phyloP scores from a whole-genome alignment of 2,888 invertebrate genomes.

The Zele albiditarsus region DNA sequence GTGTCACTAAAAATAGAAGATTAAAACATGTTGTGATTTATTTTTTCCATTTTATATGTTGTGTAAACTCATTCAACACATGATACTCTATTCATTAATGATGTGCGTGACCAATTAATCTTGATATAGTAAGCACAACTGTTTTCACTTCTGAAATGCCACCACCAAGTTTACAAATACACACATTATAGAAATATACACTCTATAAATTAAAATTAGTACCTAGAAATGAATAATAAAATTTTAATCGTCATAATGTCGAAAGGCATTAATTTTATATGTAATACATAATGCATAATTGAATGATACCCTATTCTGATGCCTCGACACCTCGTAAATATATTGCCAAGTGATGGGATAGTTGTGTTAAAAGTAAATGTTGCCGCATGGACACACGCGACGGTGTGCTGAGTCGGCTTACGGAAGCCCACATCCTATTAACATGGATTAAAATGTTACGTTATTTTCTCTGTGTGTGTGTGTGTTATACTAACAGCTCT shows the following conservation, averaged over 20 bases:
- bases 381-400: slow-evolving; percentile 55
- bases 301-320: slow-evolving; percentile 27
- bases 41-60: not conserved
- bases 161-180: not conserved
- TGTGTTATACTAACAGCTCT: slow-evolving; percentile 29
- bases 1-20: slow-evolving; percentile 20
- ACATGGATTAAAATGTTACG: slow-evolving; percentile 55
- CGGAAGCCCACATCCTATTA: slow-evolving; percentile 61
- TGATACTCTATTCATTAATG: slow-evolving; percentile 13
- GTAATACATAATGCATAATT: not conserved
- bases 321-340: slow-evolving; percentile 14
- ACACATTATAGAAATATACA: not conserved
- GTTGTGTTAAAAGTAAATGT: slow-evolving; percentile 45
- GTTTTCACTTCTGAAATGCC: not conserved
- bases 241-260: not conserved
- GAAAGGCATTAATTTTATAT: not conserved
- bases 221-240: not conserved
- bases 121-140: slow-evolving; percentile 26
- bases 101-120: slow-evolving; percentile 30
- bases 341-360: slow-evolving; percentile 12
- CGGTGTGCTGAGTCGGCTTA: slow-evolving; percentile 59
- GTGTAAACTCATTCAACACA: not conserved
- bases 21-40: not conserved
- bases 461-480: slow-evolving; percentile 17
- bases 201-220: not conserved